Base-by-base conservation (phyloP, 2,113 vertebrate species). In the Microtus oregoni region DNA sequence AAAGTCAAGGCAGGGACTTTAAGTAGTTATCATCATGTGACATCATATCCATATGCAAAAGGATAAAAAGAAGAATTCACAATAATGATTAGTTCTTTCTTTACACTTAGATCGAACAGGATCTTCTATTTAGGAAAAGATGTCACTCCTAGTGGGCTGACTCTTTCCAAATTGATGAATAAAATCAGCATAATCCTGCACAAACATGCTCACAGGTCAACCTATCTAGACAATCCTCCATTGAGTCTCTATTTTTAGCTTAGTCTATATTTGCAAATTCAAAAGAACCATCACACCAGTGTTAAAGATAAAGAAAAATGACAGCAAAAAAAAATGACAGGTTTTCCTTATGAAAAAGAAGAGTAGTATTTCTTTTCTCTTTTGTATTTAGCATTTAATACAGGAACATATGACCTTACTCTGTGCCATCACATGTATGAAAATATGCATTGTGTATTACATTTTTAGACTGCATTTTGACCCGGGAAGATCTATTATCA, bases 331-430 rank as follows among this genome's bases (percentile, higher is more conserved):
- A 70, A 70, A 72, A 32, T 5, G 10, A 32, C 82, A 63, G 41
- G 13, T 52, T 94, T 12, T 94, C 22, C 9, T 77, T 68, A 5
- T 55, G 76, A 82, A 90, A 92, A 81, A 2, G 38, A 67, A 77
- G 44, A 41, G 13, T 47, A n/a, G 32, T 7, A 61, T 52, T 13
- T 30, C 4, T 73, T 1, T 0, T 17, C 3, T 50, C 0, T 19
- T 87, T 70, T 77, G 86, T 82, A 78, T 86, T 41, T 11, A 17
- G 12, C 24, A 52, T 70, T 75, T 75, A 76, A 38, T 52, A 75
- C 52, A 75, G 8, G 38, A 70, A 4, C 1, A 47, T 67, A 3
- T 50, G 41, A 63, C 55, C 9, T 63, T 28, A 47, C 2, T 47
- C 9, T 47, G 4, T 4, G 5, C 1, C 32, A 47, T 67, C 41